phyloP scores from a whole-genome alignment of 1,140 invertebrate species.

The Liolophura sinensis region DNA sequence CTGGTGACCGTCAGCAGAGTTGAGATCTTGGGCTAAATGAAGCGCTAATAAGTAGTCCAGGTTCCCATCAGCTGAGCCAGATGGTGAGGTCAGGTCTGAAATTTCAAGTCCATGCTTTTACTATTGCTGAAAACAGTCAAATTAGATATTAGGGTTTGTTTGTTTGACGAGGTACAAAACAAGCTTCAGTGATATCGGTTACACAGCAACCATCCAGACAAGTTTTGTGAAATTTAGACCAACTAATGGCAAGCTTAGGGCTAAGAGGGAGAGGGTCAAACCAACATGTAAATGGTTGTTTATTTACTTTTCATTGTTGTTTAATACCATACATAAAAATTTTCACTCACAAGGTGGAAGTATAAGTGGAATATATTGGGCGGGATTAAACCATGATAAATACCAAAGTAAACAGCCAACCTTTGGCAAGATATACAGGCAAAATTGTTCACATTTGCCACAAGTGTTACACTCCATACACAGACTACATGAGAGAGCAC shows the following conservation, averaged over 20 bases:
- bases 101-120: neutral
- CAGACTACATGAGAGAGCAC: no score
- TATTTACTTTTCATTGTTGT: neutral
- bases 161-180: neutral
- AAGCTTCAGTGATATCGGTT: neutral
- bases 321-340: neutral
- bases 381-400: no score
- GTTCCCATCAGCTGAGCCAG: neutral
- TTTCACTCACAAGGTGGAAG: neutral
- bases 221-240: no score
- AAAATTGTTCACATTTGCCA: no score
- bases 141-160: neutral
- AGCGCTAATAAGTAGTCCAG: slow-evolving; percentile 1
- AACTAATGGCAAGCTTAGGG: no score
- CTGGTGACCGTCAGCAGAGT: neutral
- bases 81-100: neutral
- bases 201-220: no score
- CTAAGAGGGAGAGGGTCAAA: no score
- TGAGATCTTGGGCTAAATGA: neutral
- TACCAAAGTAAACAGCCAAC: no score
- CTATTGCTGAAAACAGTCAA: neutral
- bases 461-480: no score
- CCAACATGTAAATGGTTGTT: no score
- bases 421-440: no score
- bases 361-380: no score